Percentiles rank a stretch among this genome's conserved stretches.
Conservation (phyloP, 2,113 vertebrate genomes). For the Paramisgurnus dabryanus region DNA sequence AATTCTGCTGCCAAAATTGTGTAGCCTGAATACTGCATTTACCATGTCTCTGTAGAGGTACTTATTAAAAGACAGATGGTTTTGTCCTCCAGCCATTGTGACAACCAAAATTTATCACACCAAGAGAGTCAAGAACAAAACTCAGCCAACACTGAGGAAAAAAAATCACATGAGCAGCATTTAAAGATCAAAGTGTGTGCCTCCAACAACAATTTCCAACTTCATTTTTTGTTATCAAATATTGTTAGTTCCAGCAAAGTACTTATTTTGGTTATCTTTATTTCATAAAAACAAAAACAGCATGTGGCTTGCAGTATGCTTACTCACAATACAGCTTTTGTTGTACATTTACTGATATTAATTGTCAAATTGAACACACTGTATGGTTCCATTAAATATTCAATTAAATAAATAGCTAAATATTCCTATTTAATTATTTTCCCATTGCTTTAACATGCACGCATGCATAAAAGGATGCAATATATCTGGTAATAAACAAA, state of each 20-base stretch:
- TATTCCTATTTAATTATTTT: background rate
- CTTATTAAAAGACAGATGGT: constrained; percentile 36
- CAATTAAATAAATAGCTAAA: too few species aligned
- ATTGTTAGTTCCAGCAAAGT: constrained; percentile 2
- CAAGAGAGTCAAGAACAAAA: background rate
- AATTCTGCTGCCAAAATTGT: constrained; percentile 28
- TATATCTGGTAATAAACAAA: background rate
- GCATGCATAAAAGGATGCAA: background rate
- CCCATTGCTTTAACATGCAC: background rate
- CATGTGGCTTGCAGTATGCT: background rate
- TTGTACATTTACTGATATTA: background rate
- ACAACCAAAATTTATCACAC: background rate
- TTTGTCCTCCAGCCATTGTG: constrained; percentile 12
- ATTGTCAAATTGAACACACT: background rate
- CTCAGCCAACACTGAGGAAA: background rate
- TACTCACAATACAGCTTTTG: background rate
- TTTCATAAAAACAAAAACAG: constrained; percentile 2
- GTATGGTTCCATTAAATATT: too few species aligned
- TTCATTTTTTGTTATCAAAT: background rate
- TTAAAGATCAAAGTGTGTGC: background rate
- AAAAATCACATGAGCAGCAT: constrained; percentile 1
- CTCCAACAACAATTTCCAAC: constrained; percentile 1
- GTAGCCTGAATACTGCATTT: constrained; percentile 29
- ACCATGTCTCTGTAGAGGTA: constrained; percentile 17
- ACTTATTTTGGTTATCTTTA: background rate